Evolutionary conservation across 2,113 vertebrate species (phyloP).

Genomic region (Perccottus glenii): DNA sequence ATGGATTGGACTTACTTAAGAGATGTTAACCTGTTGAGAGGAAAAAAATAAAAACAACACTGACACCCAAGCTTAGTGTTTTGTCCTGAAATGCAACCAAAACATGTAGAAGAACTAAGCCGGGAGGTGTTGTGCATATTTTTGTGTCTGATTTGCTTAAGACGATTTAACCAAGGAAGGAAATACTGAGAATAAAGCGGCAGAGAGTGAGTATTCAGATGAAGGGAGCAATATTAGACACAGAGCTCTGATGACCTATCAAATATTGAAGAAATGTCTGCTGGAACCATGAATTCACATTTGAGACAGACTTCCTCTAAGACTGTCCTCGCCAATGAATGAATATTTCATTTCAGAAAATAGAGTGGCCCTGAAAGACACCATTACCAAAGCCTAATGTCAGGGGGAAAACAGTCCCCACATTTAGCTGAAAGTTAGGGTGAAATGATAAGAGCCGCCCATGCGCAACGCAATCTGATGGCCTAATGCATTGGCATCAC

Average conservation of each 20-base stretch:
- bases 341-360: constrained; percentile 78
- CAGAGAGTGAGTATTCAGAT: constrained; percentile 52
- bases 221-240: constrained; percentile 58
- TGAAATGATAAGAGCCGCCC: constrained; percentile 68
- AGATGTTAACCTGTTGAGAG: constrained; percentile 69
- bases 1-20: constrained; percentile 53
- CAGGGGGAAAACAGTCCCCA: constrained; percentile 63
- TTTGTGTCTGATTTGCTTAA: constrained; percentile 38
- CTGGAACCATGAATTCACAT: constrained; percentile 74
- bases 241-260: constrained; percentile 73
- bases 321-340: constrained; percentile 73
- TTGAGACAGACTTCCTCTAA: constrained; percentile 73
- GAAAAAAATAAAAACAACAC: constrained; percentile 14
- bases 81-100: constrained; percentile 23
- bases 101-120: constrained; percentile 26
- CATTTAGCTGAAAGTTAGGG: constrained; percentile 68
- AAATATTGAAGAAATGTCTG: constrained; percentile 80
- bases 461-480: constrained; percentile 70
- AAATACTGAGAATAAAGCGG: constrained; percentile 29
- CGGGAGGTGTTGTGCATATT: constrained; percentile 23
- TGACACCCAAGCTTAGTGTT: constrained; percentile 31
- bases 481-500: constrained; percentile 70
- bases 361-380: constrained; percentile 74
- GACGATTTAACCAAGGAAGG: constrained; percentile 33
- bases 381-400: constrained; percentile 73